A percentile compares a stretch with the other conserved stretches of the same genome.
Evolutionary conservation across 1,140 invertebrate genomes (phyloP).

Genomic region (Hypothenemus hampei): DNA sequence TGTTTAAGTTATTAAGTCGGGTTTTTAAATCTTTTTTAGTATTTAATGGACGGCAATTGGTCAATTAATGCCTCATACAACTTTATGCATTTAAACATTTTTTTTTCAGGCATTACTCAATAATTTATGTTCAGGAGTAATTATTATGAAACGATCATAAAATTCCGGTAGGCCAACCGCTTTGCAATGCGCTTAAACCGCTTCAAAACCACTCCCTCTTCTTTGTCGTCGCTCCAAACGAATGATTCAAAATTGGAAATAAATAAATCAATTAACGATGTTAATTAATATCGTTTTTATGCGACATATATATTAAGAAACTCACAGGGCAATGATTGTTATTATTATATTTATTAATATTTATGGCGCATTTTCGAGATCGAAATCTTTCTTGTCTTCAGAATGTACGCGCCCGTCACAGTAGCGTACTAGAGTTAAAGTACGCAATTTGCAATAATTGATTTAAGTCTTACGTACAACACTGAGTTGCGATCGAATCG

Average conservation of each 20-base stretch:
- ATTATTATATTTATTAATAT: conserved; percentile 3
- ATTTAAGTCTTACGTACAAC: conserved; percentile 10
- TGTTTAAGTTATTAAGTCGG: too few species aligned
- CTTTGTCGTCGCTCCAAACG: too few species aligned
- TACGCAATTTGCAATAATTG: conserved; percentile 15
- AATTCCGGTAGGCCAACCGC: conserved; percentile 13
- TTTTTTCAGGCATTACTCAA: conserved; percentile 6
- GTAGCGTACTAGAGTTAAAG: not conserved
- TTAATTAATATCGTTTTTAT: conserved; percentile 33
- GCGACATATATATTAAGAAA: conserved; percentile 26
- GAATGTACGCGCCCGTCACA: not conserved
- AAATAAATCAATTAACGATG: conserved; percentile 36
- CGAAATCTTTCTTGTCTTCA: not conserved
- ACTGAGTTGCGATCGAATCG: conserved; percentile 27
- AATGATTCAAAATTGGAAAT: conserved; percentile 17
- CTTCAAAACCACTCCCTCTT: too few species aligned
- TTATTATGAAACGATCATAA: conserved; percentile 25
- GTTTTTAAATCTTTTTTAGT: too few species aligned
- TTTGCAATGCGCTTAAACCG: conserved; percentile 4
- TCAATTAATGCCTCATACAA: too few species aligned
- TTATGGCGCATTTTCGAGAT: not conserved
- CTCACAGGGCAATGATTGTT: conserved; percentile 31
- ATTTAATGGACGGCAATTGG: too few species aligned
- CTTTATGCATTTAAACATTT: not conserved
- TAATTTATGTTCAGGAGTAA: conserved; percentile 22